Conservation (phyloP, 1,140 invertebrate genomes). For the Nephila pilipes region DNA sequence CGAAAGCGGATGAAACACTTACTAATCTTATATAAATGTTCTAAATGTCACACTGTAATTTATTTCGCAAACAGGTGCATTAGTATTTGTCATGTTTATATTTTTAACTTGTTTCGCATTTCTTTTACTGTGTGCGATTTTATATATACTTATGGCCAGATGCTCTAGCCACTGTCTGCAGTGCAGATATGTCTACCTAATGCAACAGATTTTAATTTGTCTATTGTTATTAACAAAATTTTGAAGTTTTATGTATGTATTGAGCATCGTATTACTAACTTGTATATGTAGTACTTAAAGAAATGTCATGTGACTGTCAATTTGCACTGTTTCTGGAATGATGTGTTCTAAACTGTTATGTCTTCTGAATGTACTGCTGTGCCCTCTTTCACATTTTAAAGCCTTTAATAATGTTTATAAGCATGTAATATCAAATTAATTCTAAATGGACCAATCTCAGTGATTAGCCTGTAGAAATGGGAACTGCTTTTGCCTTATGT, state of each 20-base stretch:
- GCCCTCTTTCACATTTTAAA: conserved; percentile 49
- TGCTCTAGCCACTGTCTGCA: conserved; percentile 26
- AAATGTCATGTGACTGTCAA: not conserved
- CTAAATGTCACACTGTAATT: conserved; percentile 2
- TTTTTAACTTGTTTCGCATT: conserved; percentile 11
- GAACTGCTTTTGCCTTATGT: conserved; percentile 40
- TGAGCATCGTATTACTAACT: not conserved
- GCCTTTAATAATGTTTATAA: conserved; percentile 7
- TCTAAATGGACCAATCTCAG: conserved; percentile 54
- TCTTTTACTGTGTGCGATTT: not conserved
- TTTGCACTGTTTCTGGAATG: not conserved
- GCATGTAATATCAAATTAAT: conserved; percentile 43
- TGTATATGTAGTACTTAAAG: conserved; percentile 41
- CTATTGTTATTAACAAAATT: conserved; percentile 6
- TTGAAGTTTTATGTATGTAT: conserved; percentile 13
- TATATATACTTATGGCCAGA: conserved; percentile 36
- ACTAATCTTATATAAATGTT: not conserved
- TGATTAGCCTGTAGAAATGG: conserved; percentile 36
- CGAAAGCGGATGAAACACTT: not conserved
- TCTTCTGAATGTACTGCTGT: conserved; percentile 12
- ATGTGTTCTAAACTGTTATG: conserved; percentile 7
- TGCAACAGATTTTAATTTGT: conserved; percentile 37
- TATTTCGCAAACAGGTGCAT: not conserved
- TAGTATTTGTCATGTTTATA: conserved; percentile 12
- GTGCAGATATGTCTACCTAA: not conserved